Conservation (phyloP, 2,797 vertebrate genomes). For the Bovichtus diacanthus region DNA sequence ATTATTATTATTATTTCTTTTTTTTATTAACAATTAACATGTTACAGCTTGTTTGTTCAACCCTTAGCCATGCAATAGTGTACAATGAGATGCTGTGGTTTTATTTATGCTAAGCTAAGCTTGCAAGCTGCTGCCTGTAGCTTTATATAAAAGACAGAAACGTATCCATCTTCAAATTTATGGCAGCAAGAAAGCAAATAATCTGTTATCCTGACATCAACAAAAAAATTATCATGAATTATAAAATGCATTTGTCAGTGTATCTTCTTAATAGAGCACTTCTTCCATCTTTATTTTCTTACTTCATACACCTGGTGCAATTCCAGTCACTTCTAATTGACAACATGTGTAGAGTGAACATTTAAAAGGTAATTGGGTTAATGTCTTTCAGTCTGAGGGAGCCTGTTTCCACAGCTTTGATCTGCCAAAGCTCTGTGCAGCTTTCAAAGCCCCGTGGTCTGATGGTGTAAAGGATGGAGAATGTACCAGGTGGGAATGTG, state of each 20-base stretch:
- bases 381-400: conserved; percentile 59
- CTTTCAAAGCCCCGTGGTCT: conserved; percentile 53
- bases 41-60: background rate
- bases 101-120: background rate
- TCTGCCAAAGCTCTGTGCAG: conserved; percentile 58
- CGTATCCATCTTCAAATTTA: background rate
- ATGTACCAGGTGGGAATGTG: conserved; percentile 68
- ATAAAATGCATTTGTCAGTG: conserved; percentile 12
- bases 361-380: conserved; percentile 73
- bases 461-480: conserved; percentile 47
- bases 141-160: background rate
- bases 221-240: background rate
- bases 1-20: too few species aligned
- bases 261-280: background rate
- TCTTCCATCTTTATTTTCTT: conserved; percentile 15
- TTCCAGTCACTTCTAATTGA: conserved; percentile 52
- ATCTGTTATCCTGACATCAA: background rate
- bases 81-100: background rate
- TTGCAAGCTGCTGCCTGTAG: background rate
- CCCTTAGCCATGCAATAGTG: background rate
- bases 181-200: background rate
- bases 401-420: conserved; percentile 68
- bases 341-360: conserved; percentile 67
- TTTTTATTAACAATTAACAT: background rate
- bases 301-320: conserved; percentile 36